Conservation (phyloP, 1,140 invertebrate genomes). For the Drosophila serrata region DNA sequence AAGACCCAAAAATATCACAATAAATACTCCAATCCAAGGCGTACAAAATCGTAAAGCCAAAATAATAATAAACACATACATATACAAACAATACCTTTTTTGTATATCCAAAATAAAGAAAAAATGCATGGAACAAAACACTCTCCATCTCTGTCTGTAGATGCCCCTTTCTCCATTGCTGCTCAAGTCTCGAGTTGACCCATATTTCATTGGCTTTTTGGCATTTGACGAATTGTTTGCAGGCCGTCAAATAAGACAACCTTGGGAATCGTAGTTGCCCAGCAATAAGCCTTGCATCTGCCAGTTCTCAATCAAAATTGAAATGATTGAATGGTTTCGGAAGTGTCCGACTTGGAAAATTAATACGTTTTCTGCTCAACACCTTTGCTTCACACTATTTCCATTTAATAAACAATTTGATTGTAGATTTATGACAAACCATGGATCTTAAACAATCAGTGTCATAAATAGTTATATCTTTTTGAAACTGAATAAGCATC, state of each 20-base stretch:
- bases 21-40: constrained; percentile 32
- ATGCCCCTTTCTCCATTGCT: constrained; percentile 28
- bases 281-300: constrained; percentile 10
- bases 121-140: constrained; percentile 23
- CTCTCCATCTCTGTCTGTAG: constrained; percentile 25
- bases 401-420: not conserved
- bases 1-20: constrained; percentile 42
- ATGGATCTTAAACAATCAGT: not conserved
- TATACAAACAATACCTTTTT: constrained; percentile 23
- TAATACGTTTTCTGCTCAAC: not conserved
- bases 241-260: constrained; percentile 27
- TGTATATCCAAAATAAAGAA: constrained; percentile 1
- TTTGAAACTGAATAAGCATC: not conserved
- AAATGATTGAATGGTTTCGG: constrained; percentile 2
- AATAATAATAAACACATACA: constrained; percentile 25
- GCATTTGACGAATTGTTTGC: constrained; percentile 37
- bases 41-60: constrained; percentile 21
- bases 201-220: constrained; percentile 35
- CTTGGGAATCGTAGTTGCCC: constrained; percentile 22
- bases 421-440: not conserved
- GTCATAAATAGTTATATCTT: not conserved
- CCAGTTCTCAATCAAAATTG: constrained; percentile 20
- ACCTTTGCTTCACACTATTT: not conserved
- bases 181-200: constrained; percentile 41
- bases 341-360: not conserved